These are phyloP conservation scores for Xenentodon cancila DNA, from an alignment of 2,797 vertebrate genomes.

Conservation along the genomic window DNA sequence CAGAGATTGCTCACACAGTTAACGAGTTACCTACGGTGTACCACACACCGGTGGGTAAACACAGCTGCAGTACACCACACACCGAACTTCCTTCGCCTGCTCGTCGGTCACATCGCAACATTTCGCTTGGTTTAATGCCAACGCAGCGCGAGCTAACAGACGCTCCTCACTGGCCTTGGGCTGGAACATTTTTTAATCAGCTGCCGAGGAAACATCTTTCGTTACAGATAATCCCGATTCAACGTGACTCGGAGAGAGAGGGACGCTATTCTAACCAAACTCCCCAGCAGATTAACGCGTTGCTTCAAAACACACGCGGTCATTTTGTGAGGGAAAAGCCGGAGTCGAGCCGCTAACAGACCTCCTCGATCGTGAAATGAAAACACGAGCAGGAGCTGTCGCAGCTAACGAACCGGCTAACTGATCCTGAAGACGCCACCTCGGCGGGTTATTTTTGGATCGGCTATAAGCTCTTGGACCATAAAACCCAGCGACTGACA, in stretches of 20 bases:
- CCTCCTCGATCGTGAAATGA: constrained; percentile 1
- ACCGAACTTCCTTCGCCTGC: neutral
- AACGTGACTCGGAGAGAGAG: neutral
- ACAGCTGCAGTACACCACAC: neutral
- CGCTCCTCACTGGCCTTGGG: constrained; percentile 36
- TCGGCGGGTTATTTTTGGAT: constrained; percentile 72
- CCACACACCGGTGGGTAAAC: constrained; percentile 21
- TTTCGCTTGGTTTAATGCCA: neutral
- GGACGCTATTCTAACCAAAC: neutral
- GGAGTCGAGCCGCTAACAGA: constrained; percentile 13
- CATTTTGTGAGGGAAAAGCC: neutral
- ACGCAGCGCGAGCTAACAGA: constrained; percentile 18
- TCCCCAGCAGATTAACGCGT: too few species aligned
- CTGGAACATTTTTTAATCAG: constrained; percentile 30
- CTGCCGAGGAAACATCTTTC: constrained; percentile 18
- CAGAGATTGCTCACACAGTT: constrained; percentile 30
- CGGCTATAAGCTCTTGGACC: constrained; percentile 64
- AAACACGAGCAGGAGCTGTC: constrained; percentile 1
- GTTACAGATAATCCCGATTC: constrained; percentile 28
- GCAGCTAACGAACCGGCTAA: constrained; percentile 46
- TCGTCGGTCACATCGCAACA: neutral
- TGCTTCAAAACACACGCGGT: fast-evolving
- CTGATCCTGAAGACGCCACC: constrained; percentile 58
- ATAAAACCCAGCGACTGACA: constrained; percentile 11
- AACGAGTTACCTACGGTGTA: constrained; percentile 18